These are phyloP conservation scores for Diorhabda elongata DNA, from an alignment of 1,140 invertebrate species.

Conservation along the genomic window DNA sequence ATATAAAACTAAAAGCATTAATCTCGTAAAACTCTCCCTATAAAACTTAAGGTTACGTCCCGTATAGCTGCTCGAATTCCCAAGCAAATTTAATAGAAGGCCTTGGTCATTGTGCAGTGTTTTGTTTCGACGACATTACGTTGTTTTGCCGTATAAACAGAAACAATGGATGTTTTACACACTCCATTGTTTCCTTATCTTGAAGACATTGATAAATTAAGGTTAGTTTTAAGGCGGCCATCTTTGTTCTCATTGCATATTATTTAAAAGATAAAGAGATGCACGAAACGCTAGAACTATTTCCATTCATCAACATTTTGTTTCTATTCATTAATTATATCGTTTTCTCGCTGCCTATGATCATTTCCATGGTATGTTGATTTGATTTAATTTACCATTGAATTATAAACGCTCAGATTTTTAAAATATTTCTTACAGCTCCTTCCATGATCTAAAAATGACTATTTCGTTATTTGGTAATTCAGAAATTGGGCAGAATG, in stretches of 20 bases:
- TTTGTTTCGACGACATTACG: slow-evolving; percentile 39
- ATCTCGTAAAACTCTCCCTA: slow-evolving; percentile 18
- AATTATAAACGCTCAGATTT: too few relatives aligned
- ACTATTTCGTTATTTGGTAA: too few relatives aligned
- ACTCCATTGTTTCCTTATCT: slow-evolving; percentile 48
- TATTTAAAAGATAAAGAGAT: slow-evolving; percentile 29
- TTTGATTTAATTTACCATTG: background rate
- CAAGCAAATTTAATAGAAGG: slow-evolving; percentile 36
- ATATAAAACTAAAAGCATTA: slow-evolving; percentile 16
- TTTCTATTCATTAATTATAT: slow-evolving; percentile 20
- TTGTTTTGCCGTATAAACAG: slow-evolving; percentile 44
- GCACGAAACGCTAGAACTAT: slow-evolving; percentile 16
- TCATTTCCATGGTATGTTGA: background rate
- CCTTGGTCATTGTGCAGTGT: slow-evolving; percentile 42
- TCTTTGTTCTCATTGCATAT: slow-evolving; percentile 40
- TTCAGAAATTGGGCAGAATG: too few relatives aligned
- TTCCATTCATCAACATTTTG: slow-evolving; percentile 22
- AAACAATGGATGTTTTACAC: slow-evolving; percentile 47
- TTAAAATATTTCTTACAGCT: too few relatives aligned
- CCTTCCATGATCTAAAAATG: too few relatives aligned
- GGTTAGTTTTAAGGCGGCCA: slow-evolving; percentile 48
- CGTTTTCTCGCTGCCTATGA: background rate
- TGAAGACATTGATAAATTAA: slow-evolving; percentile 50
- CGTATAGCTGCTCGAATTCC: slow-evolving; percentile 21
- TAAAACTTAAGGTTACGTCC: slow-evolving; percentile 18